These are phyloP conservation scores for Drosophila pegasa DNA, from an alignment of 2,888 invertebrate species.

Conservation along the genomic window DNA sequence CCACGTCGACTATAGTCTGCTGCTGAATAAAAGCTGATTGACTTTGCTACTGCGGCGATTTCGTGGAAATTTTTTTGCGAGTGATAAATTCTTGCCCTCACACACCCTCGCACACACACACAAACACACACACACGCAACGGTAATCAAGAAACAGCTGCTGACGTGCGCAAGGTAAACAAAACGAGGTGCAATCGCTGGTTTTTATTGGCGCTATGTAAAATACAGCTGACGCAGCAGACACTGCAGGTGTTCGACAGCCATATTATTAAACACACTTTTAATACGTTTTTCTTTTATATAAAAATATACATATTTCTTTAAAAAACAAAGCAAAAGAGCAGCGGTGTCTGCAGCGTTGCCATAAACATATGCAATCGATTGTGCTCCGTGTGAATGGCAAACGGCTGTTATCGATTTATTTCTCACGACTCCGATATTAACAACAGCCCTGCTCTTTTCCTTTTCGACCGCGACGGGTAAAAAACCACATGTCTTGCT, in stretches of 20 bases:
- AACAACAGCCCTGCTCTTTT: slow-evolving; percentile 76
- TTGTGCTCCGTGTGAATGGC: slow-evolving; percentile 18
- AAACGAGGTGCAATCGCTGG: slow-evolving; percentile 20
- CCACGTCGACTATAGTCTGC: slow-evolving; percentile 51
- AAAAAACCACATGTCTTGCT: slow-evolving; percentile 88
- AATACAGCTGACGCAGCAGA: neutral
- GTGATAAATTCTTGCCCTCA: slow-evolving; percentile 42
- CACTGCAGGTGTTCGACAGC: neutral
- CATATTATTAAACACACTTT: neutral
- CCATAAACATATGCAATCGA: slow-evolving; percentile 4
- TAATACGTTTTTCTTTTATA: neutral
- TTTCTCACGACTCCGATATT: slow-evolving; percentile 17
- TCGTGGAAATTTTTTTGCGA: slow-evolving; percentile 38
- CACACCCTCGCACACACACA: slow-evolving; percentile 21
- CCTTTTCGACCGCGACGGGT: slow-evolving; percentile 89
- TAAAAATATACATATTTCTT: neutral
- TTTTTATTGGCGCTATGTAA: neutral
- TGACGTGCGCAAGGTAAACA: slow-evolving; percentile 60
- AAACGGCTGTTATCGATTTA: slow-evolving; percentile 25
- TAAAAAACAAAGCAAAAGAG: slow-evolving; percentile 11
- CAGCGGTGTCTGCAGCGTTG: slow-evolving; percentile 22
- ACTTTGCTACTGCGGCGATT: slow-evolving; percentile 26
- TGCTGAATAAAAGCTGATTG: slow-evolving; percentile 25
- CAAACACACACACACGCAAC: slow-evolving; percentile 3
- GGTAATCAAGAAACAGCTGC: slow-evolving; percentile 24